Evolutionary conservation across 92 coral and sea anemone species (phyloP), one percentile per base, ranked within the genome.

Genomic region (Anthopleura xanthogrammica): DNA sequence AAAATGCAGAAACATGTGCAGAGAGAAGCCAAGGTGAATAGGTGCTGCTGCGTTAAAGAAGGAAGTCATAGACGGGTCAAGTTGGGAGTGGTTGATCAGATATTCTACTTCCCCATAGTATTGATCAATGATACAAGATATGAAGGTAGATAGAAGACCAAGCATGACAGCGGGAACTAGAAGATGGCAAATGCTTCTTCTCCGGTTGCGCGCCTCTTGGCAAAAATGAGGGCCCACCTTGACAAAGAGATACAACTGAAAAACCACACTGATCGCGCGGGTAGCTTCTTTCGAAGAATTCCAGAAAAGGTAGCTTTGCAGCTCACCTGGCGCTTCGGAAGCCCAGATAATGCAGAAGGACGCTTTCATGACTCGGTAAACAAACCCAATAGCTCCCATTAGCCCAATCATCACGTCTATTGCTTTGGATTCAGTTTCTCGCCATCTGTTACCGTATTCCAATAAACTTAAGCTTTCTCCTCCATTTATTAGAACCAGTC

Each of bases 391-490:
- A 8, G 92, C 83, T 9, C 97, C 97, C 92, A 93, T 88, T 65
- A 93, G 90, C 14, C 97, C 93, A 52, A 93, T 92, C 97, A 93
- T 93, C 24, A 90, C 92, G 73, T 93, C 97, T 41, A 93, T 88
- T 14, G 97, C 93, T 77, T 92, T 92, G 55, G 95, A 92, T 52
- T 92, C 95, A 1, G 95, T 92, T 68, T 93, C 94, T n/a, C 97
- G 94, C 97, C 97, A 93, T 64, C 86, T 93, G 16, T 75, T 80
- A 36, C 39, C n/a, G 40, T 16, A 24, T 36, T 77, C 82, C 36
- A 57, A 3, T 8, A 82, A 41, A 5, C 41, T 68, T 8, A 82
- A 52, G 19, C 16, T 24, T 8, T 11, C 74, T 36, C 90, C 74
- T 36, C 90, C 90, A 52, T 60, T 79, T 41, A 95, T 88, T 20